Conservation (phyloP, 2,113 vertebrate genomes). For the Centrocercus urophasianus region DNA sequence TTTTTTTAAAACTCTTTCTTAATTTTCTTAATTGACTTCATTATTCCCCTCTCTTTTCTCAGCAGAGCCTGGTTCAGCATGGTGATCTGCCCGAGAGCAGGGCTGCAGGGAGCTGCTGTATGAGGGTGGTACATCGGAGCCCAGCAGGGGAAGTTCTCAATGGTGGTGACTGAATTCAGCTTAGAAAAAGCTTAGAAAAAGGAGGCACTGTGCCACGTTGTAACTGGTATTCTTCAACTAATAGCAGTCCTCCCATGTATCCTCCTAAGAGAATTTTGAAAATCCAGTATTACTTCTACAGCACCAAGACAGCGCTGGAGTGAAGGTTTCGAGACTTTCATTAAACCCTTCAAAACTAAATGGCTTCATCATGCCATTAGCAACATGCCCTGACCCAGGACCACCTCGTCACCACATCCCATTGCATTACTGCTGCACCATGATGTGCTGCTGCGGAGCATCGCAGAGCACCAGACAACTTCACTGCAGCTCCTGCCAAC, state of each 20-base stretch:
- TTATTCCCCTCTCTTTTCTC: not conserved
- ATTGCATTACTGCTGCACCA: not conserved
- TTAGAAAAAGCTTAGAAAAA: not conserved
- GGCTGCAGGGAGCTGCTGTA: not conserved
- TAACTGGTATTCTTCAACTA: not conserved
- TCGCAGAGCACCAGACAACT: rapidly evolving
- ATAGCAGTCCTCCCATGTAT: too few relatives aligned
- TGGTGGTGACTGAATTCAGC: not conserved
- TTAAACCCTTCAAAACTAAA: not conserved
- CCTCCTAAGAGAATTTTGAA: not conserved
- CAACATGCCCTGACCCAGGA: not conserved
- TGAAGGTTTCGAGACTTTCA: not conserved
- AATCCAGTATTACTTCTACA: not conserved
- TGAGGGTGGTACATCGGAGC: not conserved
- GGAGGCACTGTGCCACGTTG: not conserved
- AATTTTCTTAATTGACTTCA: not conserved
- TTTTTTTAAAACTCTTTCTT: rapidly evolving
- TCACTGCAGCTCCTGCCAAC: not conserved
- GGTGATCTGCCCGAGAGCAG: too few relatives aligned
- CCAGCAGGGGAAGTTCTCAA: not conserved
- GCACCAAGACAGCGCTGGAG: not conserved
- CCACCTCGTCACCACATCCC: not conserved
- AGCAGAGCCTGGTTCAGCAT: not conserved
- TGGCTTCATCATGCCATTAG: not conserved
- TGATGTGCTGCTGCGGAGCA: not conserved